Percentiles rank a stretch among this genome's conserved stretches.
These are phyloP conservation scores for Ladona fulva DNA, from an alignment of 1,140 invertebrate genomes.

Conservation along the genomic window DNA sequence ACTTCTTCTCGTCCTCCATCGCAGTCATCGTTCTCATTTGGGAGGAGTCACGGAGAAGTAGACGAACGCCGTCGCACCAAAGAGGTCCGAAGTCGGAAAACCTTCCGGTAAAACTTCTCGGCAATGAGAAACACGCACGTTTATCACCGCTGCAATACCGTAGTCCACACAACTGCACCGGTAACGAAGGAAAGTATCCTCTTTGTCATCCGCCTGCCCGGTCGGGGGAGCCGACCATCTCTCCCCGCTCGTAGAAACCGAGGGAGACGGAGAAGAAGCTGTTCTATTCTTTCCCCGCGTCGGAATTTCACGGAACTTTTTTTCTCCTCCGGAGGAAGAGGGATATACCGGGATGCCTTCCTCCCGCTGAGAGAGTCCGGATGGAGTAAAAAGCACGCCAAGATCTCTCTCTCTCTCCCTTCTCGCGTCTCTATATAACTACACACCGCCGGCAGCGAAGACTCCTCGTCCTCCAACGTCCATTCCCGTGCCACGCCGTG, in stretches of 20 bases:
- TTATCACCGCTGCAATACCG: too few species aligned
- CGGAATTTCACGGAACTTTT: not conserved
- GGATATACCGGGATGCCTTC: too few species aligned
- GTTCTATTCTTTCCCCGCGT: conserved; percentile 7
- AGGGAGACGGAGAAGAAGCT: not conserved
- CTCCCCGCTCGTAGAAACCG: not conserved
- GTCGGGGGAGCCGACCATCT: too few species aligned
- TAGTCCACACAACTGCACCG: too few species aligned
- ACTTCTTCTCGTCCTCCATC: not conserved
- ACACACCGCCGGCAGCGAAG: not conserved
- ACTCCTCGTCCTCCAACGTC: not conserved
- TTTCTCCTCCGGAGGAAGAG: not conserved
- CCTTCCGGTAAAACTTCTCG: too few species aligned
- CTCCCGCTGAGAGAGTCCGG: not conserved
- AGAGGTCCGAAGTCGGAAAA: not conserved
- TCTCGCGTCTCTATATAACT: not conserved
- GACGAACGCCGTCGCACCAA: not conserved
- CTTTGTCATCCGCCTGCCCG: too few species aligned
- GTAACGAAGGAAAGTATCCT: too few species aligned
- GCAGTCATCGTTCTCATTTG: not conserved
- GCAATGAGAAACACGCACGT: too few species aligned
- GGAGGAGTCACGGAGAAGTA: not conserved
- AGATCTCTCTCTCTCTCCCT: not conserved
- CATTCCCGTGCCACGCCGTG: conserved; percentile 4
- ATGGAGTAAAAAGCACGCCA: not conserved